These are phyloP conservation scores for Nasonia oneida DNA, from an alignment of 2,888 invertebrate species.

Conservation along the genomic window DNA sequence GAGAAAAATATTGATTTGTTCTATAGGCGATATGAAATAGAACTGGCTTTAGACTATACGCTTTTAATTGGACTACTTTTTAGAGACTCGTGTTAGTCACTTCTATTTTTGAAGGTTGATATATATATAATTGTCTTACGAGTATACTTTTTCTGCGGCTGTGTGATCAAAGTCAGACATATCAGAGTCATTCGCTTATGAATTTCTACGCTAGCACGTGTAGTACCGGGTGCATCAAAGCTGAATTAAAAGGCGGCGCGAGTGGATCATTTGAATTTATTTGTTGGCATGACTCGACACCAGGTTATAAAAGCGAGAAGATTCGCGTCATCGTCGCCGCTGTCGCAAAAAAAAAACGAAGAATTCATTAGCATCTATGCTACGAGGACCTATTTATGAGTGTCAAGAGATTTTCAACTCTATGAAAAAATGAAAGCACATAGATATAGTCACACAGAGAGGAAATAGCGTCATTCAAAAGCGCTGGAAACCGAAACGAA, in stretches of 20 bases:
- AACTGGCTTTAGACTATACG: not conserved
- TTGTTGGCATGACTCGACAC: constrained; percentile 3
- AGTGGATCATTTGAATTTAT: constrained; percentile 4
- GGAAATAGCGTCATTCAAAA: not conserved
- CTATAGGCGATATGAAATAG: not conserved
- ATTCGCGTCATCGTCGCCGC: not conserved
- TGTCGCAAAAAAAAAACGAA: not conserved
- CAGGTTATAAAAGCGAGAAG: not conserved
- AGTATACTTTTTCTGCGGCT: no score
- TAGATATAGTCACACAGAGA: not conserved
- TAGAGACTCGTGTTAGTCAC: not conserved
- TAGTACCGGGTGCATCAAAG: not conserved
- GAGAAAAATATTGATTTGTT: not conserved
- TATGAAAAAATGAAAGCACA: not conserved
- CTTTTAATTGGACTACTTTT: not conserved
- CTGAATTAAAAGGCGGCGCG: not conserved
- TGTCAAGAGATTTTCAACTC: not conserved
- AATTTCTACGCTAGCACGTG: not conserved
- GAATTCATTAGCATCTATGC: not conserved
- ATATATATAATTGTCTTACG: no score
- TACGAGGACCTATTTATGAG: not conserved
- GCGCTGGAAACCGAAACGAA: not conserved
- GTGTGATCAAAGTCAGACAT: not conserved
- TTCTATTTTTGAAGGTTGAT: not conserved
- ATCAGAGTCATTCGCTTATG: not conserved